Conservation (phyloP, 30 jellyfish, hydroid and myxozoan species). For the Rhopilema esculentum region DNA sequence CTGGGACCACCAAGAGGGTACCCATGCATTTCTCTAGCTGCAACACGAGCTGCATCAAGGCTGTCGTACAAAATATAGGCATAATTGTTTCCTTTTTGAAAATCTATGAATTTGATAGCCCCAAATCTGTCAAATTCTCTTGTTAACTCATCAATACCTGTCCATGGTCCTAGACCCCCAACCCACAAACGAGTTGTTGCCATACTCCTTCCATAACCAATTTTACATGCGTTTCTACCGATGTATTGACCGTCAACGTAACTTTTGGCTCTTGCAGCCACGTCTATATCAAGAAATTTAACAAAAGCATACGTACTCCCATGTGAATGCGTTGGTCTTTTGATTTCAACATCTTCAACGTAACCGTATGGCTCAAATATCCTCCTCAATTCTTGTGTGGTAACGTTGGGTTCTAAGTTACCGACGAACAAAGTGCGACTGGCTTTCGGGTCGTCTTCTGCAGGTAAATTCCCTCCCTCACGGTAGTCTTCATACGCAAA, state of each 20-base stretch:
- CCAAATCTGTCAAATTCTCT: slow-evolving; percentile 99
- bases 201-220: slow-evolving; percentile 96
- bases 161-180: slow-evolving; percentile 98
- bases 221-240: slow-evolving; percentile 86
- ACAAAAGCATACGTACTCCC: slow-evolving; percentile 97
- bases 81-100: slow-evolving; percentile 80
- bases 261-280: slow-evolving; percentile 92
- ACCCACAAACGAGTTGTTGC: slow-evolving; percentile 96
- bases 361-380: slow-evolving; percentile 90
- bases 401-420: slow-evolving; percentile 73
- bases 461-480: slow-evolving; percentile 61
- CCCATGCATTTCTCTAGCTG: slow-evolving; percentile 98
- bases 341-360: slow-evolving; percentile 96
- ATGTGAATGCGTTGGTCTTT: slow-evolving; percentile 92
- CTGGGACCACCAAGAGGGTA: slow-evolving; percentile 95
- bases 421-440: slow-evolving; percentile 99
- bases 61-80: slow-evolving; percentile 93
- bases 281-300: slow-evolving; percentile 86
- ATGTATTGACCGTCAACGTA: slow-evolving; percentile 82
- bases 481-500: slow-evolving; percentile 57
- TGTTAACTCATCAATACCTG: slow-evolving; percentile 85
- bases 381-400: slow-evolving; percentile 82
- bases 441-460: slow-evolving; percentile 93
- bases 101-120: slow-evolving; percentile 87
- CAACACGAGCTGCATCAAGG: slow-evolving; percentile 98